phyloP scores from a whole-genome alignment of 2,888 invertebrate genomes.

The Dascillus cervinus region DNA sequence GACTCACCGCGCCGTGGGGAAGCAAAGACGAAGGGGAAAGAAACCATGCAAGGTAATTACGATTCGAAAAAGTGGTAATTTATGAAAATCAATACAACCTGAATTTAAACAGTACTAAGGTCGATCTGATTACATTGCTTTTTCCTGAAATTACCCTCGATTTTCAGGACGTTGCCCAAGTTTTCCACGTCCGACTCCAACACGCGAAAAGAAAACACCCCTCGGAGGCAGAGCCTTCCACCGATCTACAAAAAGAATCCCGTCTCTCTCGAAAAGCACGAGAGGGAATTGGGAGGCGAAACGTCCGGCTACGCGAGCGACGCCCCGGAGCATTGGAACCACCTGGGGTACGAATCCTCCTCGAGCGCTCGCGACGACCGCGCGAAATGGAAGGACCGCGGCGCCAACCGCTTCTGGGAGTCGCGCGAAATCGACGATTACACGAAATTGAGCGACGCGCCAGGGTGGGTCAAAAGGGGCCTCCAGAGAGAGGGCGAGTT shows the following conservation, averaged over 20 bases:
- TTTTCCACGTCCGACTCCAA: conserved; percentile 21
- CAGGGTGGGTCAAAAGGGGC: conserved; percentile 49
- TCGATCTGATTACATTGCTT: too few species aligned
- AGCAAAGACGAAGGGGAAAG: neutral
- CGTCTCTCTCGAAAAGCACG: conserved; percentile 32
- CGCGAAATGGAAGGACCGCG: conserved; percentile 67
- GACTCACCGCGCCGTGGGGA: conserved; percentile 71
- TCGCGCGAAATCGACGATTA: conserved; percentile 37
- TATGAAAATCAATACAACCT: too few species aligned
- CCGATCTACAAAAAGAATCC: conserved; percentile 38
- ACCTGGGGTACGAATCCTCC: conserved; percentile 38
- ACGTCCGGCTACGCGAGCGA: conserved; percentile 82
- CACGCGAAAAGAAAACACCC: conserved; percentile 21
- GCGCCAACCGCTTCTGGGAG: conserved; percentile 61
- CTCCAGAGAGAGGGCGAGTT: conserved; percentile 45
- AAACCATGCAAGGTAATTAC: neutral
- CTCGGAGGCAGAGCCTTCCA: conserved; percentile 34
- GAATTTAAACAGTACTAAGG: neutral
- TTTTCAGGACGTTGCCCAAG: conserved; percentile 28
- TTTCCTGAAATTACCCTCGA: too few species aligned
- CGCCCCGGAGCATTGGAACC: conserved; percentile 48
- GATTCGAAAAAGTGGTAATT: neutral
- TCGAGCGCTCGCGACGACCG: conserved; percentile 51
- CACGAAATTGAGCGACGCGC: conserved; percentile 32
- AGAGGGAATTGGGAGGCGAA: conserved; percentile 56